phyloP scores from a whole-genome alignment of 2,888 invertebrate species.

The Acanthococcus lagerstroemiae region DNA sequence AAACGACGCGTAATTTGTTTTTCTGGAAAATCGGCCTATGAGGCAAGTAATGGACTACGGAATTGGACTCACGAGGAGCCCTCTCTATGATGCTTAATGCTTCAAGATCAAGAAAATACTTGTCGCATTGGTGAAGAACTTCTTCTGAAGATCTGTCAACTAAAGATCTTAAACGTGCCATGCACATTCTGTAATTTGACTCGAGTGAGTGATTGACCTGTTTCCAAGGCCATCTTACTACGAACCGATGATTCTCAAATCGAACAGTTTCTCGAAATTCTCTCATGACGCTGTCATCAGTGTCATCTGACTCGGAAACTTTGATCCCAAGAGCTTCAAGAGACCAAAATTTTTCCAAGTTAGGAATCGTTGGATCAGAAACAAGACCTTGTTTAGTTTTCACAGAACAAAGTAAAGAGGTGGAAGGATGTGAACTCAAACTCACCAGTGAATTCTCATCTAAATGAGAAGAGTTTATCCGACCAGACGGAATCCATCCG shows the following conservation, averaged over 20 bases:
- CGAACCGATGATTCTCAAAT: neutral
- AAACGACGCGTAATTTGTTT: constrained; percentile 35
- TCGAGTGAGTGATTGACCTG: neutral
- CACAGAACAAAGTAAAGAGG: no score
- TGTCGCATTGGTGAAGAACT: neutral
- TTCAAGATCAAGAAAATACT: neutral
- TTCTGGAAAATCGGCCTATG: constrained; percentile 35
- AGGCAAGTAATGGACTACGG: constrained; percentile 33
- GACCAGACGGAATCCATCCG: neutral
- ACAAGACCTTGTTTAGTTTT: no score
- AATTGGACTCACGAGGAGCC: constrained; percentile 6
- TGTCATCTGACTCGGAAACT: neutral
- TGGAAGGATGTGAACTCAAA: no score
- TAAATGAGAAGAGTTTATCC: neutral
- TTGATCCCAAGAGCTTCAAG: neutral
- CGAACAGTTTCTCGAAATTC: neutral
- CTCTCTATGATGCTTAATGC: constrained; percentile 30
- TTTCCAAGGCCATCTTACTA: neutral
- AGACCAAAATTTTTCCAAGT: neutral
- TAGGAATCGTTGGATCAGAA: neutral
- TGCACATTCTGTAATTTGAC: neutral
- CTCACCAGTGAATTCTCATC: no score
- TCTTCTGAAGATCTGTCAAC: neutral
- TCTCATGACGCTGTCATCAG: neutral
- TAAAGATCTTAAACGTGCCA: neutral